Base-by-base conservation (phyloP, 1,140 invertebrate species). In the Trialeurodes vaporariorum region DNA sequence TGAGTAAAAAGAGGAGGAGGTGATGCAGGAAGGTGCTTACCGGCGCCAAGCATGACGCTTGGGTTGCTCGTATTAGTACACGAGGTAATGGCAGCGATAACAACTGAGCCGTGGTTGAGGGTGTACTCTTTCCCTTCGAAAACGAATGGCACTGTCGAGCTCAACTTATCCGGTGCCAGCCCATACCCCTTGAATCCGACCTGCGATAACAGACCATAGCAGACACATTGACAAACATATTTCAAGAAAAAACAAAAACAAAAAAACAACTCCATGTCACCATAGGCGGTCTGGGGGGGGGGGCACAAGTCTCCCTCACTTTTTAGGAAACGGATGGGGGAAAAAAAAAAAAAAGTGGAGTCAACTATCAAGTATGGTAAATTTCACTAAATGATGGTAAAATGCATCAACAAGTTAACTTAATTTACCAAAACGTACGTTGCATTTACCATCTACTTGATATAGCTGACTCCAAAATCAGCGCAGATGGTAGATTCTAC, bases 11-110 rank as follows among this genome's bases (percentile, higher is more conserved):
- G 25, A 17, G 25, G 26, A 58, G 34, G 17, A 9, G 17, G 5
- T 49, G 34, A 49, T 49, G 34, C n/a, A n/a, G n/a, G n/a, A n/a
- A n/a, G 34, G 24, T 65, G 70, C 73, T 75, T 78, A 89, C 88
- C 88, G 77, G 92, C 94, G 34, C 93, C 95, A 23, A 98, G 81
- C 95, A 98, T 98, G 2, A 98, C 95, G 71, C 92, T 94, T 0
- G 97, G 96, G 78, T 99, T 99, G 69, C 91, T 94, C 1, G 96
- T 98, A 77, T 99, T 99, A 21, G 96, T 99, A 80, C 96, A 98
- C 60, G 91, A 94, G 0, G 96, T 99, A 70, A 99, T 98, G 24
- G 96, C 95, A 0, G 95, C 94, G 72, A 98, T 98, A 22, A 99
- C 90, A 12, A 98, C 94, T 0, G 92, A 94, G 5, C 96, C 96